phyloP scores from a whole-genome alignment of 2,797 vertebrate genomes.

The Arvicola amphibius region DNA sequence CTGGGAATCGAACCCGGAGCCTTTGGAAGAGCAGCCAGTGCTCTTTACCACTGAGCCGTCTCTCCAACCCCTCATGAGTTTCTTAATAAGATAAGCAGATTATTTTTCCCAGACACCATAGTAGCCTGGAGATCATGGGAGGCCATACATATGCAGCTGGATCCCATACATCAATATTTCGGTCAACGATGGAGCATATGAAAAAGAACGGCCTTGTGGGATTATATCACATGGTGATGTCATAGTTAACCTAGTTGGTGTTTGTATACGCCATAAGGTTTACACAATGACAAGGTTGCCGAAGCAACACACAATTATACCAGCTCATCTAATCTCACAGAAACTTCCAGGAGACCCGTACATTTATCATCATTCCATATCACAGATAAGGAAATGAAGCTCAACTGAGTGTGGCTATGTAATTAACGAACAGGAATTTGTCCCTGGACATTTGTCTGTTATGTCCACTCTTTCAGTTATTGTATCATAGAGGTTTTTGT shows the following conservation, averaged over 20 bases:
- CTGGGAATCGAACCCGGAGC: background rate
- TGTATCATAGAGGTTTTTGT: background rate
- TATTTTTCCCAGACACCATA: background rate
- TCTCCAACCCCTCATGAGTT: background rate
- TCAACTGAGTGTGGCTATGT: background rate
- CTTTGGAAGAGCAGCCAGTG: background rate
- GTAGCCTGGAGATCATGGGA: background rate
- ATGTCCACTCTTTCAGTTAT: background rate
- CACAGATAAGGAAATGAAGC: background rate
- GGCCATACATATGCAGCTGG: background rate
- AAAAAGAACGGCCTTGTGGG: background rate
- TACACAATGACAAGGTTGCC: background rate
- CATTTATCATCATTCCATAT: background rate
- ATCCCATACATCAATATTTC: background rate
- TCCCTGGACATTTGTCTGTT: too few relatives aligned
- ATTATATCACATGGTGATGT: background rate
- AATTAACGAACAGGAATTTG: background rate
- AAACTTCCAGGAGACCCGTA: background rate
- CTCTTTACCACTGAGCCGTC: background rate
- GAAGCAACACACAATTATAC: too few relatives aligned
- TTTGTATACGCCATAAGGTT: too few relatives aligned
- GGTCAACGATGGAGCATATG: background rate
- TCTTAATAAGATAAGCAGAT: background rate
- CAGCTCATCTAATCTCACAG: background rate
- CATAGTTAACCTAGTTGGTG: background rate